phyloP scores from a whole-genome alignment of 2,113 vertebrate species.

The Protomyctophum bolini region DNA sequence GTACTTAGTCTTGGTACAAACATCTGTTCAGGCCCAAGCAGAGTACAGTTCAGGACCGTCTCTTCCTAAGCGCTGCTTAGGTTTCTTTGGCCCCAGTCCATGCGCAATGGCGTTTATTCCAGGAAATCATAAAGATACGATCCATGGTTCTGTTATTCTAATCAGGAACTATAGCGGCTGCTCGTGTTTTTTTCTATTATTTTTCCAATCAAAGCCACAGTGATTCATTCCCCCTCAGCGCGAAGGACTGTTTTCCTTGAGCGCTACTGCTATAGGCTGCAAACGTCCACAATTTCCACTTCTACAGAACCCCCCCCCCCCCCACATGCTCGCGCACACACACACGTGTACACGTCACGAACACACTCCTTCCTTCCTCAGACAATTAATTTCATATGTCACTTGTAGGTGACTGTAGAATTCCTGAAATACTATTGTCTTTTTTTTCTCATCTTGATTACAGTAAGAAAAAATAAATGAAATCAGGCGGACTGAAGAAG shows the following conservation, averaged over 20 bases:
- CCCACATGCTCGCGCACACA: conserved; percentile 1
- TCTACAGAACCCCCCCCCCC: conserved; percentile 51
- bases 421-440: conserved; percentile 53
- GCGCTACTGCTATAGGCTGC: conserved; percentile 29
- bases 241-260: conserved; percentile 61
- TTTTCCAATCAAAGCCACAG: conserved; percentile 61
- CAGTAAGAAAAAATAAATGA: conserved; percentile 64
- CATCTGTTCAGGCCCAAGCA: conserved; percentile 14
- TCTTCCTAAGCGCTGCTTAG: conserved; percentile 33
- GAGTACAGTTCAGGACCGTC: neutral
- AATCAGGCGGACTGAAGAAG: conserved; percentile 56
- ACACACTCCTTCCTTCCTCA: conserved; percentile 32
- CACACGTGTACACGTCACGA: too few species aligned
- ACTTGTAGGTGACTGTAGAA: conserved; percentile 55
- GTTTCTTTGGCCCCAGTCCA: conserved; percentile 42
- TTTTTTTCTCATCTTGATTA: conserved; percentile 38
- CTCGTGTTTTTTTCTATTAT: conserved; percentile 50
- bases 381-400: conserved; percentile 70
- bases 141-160: conserved; percentile 63
- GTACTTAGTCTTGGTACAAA: conserved; percentile 16
- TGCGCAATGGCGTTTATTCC: conserved; percentile 65
- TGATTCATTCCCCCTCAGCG: conserved; percentile 60
- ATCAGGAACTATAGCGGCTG: conserved; percentile 61
- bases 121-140: conserved; percentile 64
- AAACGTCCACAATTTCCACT: conserved; percentile 35